Evolutionary conservation across 2,113 vertebrate genomes (phyloP).

Genomic region (Pomatorhinus ruficollis): DNA sequence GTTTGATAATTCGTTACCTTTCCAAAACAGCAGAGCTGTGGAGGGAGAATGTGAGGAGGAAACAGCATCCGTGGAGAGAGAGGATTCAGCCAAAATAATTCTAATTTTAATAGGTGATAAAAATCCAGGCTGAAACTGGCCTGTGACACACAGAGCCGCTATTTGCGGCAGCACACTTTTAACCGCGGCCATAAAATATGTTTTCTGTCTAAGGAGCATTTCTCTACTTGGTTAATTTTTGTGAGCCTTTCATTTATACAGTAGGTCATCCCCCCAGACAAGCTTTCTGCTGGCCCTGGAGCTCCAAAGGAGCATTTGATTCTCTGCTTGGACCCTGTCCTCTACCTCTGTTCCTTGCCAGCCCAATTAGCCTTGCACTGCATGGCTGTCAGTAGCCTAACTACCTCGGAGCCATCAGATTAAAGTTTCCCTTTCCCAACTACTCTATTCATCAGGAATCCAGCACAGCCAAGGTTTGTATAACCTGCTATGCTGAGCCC

Average conservation of each 20-base stretch:
- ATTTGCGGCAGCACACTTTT: constrained; percentile 44
- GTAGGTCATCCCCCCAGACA: constrained; percentile 51
- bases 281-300: constrained; percentile 61
- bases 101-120: constrained; percentile 58
- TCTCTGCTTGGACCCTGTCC: constrained; percentile 50
- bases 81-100: constrained; percentile 18
- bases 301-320: constrained; percentile 59
- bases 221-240: constrained; percentile 65
- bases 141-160: background rate
- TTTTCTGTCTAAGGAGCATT: constrained; percentile 33
- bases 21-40: background rate
- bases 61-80: background rate
- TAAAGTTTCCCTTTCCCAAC: constrained; percentile 72
- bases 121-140: constrained; percentile 39
- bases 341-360: constrained; percentile 67
- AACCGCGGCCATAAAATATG: background rate
- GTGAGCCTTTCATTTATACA: constrained; percentile 64
- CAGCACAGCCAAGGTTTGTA: constrained; percentile 73
- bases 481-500: constrained; percentile 73
- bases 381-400: constrained; percentile 72
- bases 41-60: background rate
- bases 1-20: background rate
- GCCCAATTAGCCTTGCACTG: constrained; percentile 75
- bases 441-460: constrained; percentile 80
- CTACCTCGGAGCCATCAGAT: constrained; percentile 77